phyloP scores from a whole-genome alignment of 1,140 invertebrate species.

The Tachypleus tridentatus region DNA sequence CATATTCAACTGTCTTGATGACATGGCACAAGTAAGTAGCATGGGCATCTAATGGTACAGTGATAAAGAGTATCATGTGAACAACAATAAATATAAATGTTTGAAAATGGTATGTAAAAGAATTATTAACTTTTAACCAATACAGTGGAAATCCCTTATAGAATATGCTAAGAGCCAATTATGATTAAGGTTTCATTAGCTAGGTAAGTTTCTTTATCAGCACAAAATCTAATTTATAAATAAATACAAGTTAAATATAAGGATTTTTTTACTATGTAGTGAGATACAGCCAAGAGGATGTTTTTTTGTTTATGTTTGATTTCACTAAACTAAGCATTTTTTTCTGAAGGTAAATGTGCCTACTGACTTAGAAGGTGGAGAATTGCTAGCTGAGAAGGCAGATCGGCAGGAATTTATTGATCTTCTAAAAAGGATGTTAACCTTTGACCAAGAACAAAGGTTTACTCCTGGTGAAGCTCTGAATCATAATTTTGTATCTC shows the following conservation, averaged over 20 bases:
- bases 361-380: constrained; percentile 87
- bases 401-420: constrained; percentile 94
- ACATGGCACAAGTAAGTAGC: constrained; percentile 65
- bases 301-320: too few relatives aligned
- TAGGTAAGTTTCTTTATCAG: too few relatives aligned
- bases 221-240: too few relatives aligned
- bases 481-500: constrained; percentile 85
- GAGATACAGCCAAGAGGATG: not conserved
- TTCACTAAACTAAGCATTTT: not conserved
- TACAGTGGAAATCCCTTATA: not conserved
- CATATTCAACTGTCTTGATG: constrained; percentile 98
- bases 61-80: too few relatives aligned
- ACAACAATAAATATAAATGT: too few relatives aligned
- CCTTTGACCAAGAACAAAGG: constrained; percentile 83
- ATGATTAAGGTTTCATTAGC: constrained; percentile 2
- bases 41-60: too few relatives aligned
- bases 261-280: not conserved
- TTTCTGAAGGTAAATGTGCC: constrained; percentile 74
- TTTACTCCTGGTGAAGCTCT: constrained; percentile 91
- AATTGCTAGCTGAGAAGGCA: constrained; percentile 88
- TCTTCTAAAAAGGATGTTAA: constrained; percentile 91
- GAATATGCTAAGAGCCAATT: too few relatives aligned
- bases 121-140: too few relatives aligned
- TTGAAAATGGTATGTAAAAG: too few relatives aligned
- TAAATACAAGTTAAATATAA: too few relatives aligned